Base-by-base conservation (phyloP, 2,888 invertebrate species). In the Hirudinaria manillensis region DNA sequence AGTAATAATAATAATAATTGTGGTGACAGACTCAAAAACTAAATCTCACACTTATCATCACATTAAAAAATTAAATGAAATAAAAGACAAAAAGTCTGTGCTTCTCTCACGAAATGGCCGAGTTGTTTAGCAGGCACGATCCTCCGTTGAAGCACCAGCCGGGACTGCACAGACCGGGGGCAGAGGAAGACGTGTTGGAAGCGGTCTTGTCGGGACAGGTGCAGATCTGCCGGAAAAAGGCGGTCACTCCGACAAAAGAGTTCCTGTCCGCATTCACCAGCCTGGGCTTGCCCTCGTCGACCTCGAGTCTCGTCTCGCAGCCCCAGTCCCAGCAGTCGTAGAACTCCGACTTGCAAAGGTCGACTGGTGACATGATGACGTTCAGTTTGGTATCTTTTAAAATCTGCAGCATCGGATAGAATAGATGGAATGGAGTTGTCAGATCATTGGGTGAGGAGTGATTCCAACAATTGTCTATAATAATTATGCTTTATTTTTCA, bases 221-320 rank as follows among this genome's bases (percentile, higher is more conserved):
- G 65, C 76, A 77, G n/a, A 13, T 13, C 88, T 0, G 95, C 92
- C 84, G 93, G 93, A 0, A 74, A 0, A 70, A 29, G n/a, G 97
- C 93, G 76, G 95, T 89, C 0, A 99, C 94, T 21, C 98, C 98
- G 38, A 99, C 97, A 78, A 98, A 88, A 0, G 97, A 92, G 0
- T 98, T 98, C 86, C 93, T 93, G 84, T 99, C 99, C 29, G 97
- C 92, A 86, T 97, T 95, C 1, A 99, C 95, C 90, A 96, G 92
- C 82, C 80, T 79, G 4, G 84, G 83, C 19, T 76, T 71, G 51
- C 70, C 79, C 55, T 72, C 80, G 19, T 83, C 79, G 24, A 93
- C 93, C 21, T 29, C 27, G 79, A 96, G 87, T 27, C 91, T 90
- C 86, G 96, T 97, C 36, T 94, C 93, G 86, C 97, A 98, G 19